Base-by-base conservation (phyloP, 2,888 invertebrate species). In the Sphaerophoria rueppellii region DNA sequence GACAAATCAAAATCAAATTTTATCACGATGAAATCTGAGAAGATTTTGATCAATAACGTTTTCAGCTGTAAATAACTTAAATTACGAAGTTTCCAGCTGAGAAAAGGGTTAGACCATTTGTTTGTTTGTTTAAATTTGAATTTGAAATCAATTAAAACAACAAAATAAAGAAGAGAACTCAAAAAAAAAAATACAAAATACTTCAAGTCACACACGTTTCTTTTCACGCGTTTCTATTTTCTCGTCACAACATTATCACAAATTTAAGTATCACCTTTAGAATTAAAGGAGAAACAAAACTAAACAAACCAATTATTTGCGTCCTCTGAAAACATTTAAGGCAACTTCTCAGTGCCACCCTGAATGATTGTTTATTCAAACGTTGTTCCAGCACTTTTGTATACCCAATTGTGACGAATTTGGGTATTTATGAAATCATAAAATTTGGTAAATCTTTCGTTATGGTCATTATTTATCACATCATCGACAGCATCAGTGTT, bases 401-500 rank as follows among this genome's bases (percentile, higher is more conserved):
- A 40, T 52, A 65, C 61, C 72, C 50, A 14, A 72, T 70, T 77
- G 85, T 81, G 85, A 85, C 85, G 81, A 80, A 85, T 85, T 70
- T 65, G 67, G 50, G 73, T 86, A 86, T 82, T 82, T 86, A 78
- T 86, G 78, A 82, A 82, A 82, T 82, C 72, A 82, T 79, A 82
- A 86, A 82, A 79, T 82, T 82, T 82, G 78, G 70, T 82, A 74
- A 71, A 52, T 86, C 82, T 58, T 67, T 75, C 82, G 69, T 72
- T 78, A 67, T 40, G 73, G 76, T 63, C 58, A 82, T 77, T 79
- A 82, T 76, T 86, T 86, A 78, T 69, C 82, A 60, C 67, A 69
- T 82, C 71, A 79, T 83, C 75, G 50, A 48, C 35, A 48, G n/a
- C 40, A 11, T 37, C 3, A 7, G 32, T 73, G 71, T 80, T 83